Evolutionary conservation across 2,888 invertebrate species (phyloP).

Genomic region (Euproctis similis): DNA sequence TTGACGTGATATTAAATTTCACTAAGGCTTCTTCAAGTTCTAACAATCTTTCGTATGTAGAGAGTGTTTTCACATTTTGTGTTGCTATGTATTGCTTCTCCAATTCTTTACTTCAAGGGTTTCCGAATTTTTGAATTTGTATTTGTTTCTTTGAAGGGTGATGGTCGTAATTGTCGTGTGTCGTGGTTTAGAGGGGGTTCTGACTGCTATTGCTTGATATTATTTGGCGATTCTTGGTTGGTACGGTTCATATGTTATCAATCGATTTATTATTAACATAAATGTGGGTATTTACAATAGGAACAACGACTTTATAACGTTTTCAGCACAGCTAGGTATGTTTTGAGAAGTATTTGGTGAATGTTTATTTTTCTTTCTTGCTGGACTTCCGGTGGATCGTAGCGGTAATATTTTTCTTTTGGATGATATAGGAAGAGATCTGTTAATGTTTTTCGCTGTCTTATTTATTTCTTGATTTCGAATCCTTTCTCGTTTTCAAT

Average conservation of each 20-base stretch:
- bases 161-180: too few species aligned
- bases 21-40: not conserved
- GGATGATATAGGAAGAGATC: conserved; percentile 7
- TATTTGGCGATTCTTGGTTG: too few species aligned
- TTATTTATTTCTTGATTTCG: too few species aligned
- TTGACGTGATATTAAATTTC: conserved; percentile 18
- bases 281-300: too few species aligned
- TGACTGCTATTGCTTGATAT: conserved; percentile 4
- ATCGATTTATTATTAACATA: too few species aligned
- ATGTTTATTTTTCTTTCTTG: conserved; percentile 5
- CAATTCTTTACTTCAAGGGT: not conserved
- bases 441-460: conserved; percentile 11
- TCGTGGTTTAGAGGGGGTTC: conserved; percentile 2
- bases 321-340: not conserved
- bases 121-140: too few species aligned
- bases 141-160: conserved; percentile 1
- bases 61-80: not conserved
- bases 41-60: not conserved
- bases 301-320: too few species aligned
- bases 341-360: not conserved
- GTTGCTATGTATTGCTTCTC: not conserved
- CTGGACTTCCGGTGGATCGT: not conserved
- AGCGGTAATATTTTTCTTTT: conserved; percentile 8
- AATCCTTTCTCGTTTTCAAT: too few species aligned
- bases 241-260: too few species aligned